phyloP scores from a whole-genome alignment of 2,113 vertebrate species.

The Myotis brandtii region DNA sequence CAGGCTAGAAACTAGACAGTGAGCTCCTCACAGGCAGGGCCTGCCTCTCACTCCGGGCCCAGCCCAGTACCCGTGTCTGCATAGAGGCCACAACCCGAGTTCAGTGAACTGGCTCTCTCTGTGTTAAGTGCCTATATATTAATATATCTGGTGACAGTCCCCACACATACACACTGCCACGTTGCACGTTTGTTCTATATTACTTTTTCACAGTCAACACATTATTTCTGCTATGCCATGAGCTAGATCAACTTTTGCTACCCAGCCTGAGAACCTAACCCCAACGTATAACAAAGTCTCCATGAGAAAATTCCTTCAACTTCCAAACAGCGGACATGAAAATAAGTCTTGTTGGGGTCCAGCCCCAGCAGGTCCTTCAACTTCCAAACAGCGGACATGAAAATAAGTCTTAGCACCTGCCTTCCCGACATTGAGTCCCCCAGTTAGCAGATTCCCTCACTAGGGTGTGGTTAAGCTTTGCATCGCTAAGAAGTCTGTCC shows the following conservation, averaged over 20 bases:
- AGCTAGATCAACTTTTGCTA: not conserved
- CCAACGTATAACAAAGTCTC: not conserved
- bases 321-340: slow-evolving; percentile 54
- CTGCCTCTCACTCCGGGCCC: not conserved
- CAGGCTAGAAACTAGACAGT: not conserved
- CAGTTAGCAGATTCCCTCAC: slow-evolving; percentile 58
- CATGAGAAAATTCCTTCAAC: slow-evolving; percentile 52
- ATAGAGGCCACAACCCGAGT: not conserved
- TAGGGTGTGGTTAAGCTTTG: not conserved
- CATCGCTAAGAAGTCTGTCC: not conserved
- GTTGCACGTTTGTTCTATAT: not conserved
- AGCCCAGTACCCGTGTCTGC: too few species aligned
- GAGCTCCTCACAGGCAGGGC: too few species aligned
- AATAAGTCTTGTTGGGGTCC: too few species aligned
- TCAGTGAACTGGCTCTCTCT: not conserved
- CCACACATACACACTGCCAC: not conserved
- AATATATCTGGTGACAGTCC: not conserved
- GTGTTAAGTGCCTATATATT: not conserved
- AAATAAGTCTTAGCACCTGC: slow-evolving; percentile 57
- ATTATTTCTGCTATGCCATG: not conserved
- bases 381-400: slow-evolving; percentile 45
- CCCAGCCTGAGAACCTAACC: not conserved
- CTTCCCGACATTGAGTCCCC: not conserved
- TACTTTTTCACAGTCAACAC: not conserved
- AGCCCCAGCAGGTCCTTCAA: too few species aligned